Evolutionary conservation across 2,888 invertebrate genomes (phyloP), one percentile per base, ranked within the genome.

Genomic region (Fragum whitleyi): DNA sequence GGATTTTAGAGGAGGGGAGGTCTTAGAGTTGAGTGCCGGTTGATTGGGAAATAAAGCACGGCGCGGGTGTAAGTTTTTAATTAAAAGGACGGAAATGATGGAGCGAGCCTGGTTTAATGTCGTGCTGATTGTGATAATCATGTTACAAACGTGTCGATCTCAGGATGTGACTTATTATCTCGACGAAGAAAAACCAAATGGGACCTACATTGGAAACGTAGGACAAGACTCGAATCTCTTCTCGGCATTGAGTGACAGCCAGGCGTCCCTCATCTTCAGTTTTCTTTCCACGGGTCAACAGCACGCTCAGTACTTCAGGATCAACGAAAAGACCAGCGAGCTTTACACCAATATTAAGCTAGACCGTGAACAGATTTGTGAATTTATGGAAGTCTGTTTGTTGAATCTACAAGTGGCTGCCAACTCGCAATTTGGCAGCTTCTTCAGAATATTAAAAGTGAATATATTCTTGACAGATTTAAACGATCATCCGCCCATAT

Each of bases 401-500:
- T 39, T 87, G 2, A 67, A 57, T 28, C 28, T 89, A 26, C 79
- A 87, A 61, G 74, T 87, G 29, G 86, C 86, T 11, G 88, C 83
- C 21, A 86, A 89, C 71, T 87, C 88, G 59, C 76, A 77, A 21
- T 73, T 86, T 16, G 87, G 84, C 9, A 87, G 83, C 53, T 89
- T 89, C 65, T 90, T 91, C 73, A 72, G 86, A 77, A 87, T 89
- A 67, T 85, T 91, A 73, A 85, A 87, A 67, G 86, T 90, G 36
- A 81, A 83, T 28, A 83, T 91, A 23, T 81, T 83, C 67, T 81
- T 91, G 11, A 78, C 89, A 57, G 91, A 91, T 72, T 74, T 88
- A 19, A 91, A 91, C 77, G 91, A 91, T 74, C 89, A 91, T 79
- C 76, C 88, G 11, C 91, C 91, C 9, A 81, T 72, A 26, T 91